phyloP scores from a whole-genome alignment of 2,888 invertebrate genomes.

The Drosophila paracracens region DNA sequence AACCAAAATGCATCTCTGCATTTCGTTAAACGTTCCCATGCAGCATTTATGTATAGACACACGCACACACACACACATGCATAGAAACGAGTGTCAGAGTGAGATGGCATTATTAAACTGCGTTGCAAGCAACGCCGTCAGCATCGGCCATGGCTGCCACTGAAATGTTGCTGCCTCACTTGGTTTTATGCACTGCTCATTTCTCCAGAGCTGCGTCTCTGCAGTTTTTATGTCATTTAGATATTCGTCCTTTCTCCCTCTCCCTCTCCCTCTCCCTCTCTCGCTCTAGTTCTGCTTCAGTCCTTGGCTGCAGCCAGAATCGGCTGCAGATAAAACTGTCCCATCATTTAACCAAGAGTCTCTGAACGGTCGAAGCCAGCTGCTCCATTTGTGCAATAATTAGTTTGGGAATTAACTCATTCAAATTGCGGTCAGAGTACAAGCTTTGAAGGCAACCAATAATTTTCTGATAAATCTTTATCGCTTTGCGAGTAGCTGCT shows the following conservation, averaged over 20 bases:
- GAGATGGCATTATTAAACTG: conserved; percentile 45
- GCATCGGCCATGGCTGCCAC: conserved; percentile 9
- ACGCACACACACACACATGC: no score
- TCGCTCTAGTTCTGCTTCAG: not conserved
- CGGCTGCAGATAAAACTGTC: not conserved
- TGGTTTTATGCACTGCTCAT: conserved; percentile 49
- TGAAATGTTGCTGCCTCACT: conserved; percentile 58
- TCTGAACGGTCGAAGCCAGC: not conserved
- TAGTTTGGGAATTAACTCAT: not conserved
- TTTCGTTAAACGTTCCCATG: not conserved
- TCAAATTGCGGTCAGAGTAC: not conserved
- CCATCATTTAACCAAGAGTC: not conserved
- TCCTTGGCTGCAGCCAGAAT: not conserved
- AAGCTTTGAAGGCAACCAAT: not conserved
- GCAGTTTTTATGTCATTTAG: conserved; percentile 2
- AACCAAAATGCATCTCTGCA: conserved; percentile 43
- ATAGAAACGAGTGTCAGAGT: conserved; percentile 9
- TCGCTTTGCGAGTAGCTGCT: not conserved
- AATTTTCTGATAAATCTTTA: not conserved
- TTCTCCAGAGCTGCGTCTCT: conserved; percentile 23
- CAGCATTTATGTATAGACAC: not conserved
- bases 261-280: not conserved
- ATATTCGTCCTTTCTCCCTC: not conserved
- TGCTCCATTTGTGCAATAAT: not conserved
- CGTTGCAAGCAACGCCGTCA: conserved; percentile 8